phyloP scores from a whole-genome alignment of 2,888 invertebrate genomes.

The Scaptomyza polygonia region DNA sequence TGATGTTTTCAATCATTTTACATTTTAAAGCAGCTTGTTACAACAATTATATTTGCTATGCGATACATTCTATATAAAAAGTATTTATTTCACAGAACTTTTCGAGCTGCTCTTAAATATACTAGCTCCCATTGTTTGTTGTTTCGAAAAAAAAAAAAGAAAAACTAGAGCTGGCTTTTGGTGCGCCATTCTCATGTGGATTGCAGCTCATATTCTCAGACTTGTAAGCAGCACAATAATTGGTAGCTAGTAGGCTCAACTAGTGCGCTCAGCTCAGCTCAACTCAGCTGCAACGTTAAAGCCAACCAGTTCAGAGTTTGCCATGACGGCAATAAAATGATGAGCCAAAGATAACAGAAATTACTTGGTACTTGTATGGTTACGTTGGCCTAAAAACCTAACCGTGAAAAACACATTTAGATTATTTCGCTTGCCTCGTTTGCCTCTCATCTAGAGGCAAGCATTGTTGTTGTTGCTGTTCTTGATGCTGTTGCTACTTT shows the following conservation, averaged over 20 bases:
- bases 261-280: neutral
- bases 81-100: too few relatives aligned
- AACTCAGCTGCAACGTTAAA: constrained; percentile 11
- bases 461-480: constrained; percentile 22
- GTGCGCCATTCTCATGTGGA: constrained; percentile 28
- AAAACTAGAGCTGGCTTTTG: constrained; percentile 28
- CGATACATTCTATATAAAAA: neutral
- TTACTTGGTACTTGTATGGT: constrained; percentile 65
- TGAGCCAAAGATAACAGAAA: constrained; percentile 74
- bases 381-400: constrained; percentile 71
- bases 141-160: too few relatives aligned
- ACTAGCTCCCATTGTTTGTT: constrained; percentile 17
- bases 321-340: constrained; percentile 71
- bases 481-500: constrained; percentile 34
- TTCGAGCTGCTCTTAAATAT: neutral
- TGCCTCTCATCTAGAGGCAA: constrained; percentile 39
- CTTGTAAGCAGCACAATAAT: constrained; percentile 28
- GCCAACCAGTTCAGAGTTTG: constrained; percentile 61
- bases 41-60: neutral
- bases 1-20: neutral
- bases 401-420: constrained; percentile 74
- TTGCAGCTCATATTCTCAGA: constrained; percentile 35
- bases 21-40: neutral
- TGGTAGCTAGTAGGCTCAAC: constrained; percentile 25
- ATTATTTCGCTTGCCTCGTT: constrained; percentile 41